Conservation (phyloP, 2,888 invertebrate genomes). For the Parapristionchus giblindavisi region DNA sequence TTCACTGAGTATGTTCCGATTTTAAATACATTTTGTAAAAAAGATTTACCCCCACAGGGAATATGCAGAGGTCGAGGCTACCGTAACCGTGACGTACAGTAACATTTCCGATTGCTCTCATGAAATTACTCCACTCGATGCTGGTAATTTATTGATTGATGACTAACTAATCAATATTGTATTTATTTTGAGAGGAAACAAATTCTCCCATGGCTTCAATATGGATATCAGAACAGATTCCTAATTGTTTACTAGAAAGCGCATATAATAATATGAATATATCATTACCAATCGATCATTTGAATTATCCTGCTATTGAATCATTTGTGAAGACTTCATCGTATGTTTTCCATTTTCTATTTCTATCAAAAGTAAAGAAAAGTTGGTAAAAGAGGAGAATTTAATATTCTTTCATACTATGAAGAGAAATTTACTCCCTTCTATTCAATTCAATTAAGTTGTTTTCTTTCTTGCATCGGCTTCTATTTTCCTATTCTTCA, state of each 20-base stretch:
- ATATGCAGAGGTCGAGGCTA: constrained; percentile 15
- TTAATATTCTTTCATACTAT: neutral
- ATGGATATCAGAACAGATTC: constrained; percentile 31
- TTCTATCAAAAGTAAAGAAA: too few species aligned
- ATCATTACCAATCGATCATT: constrained; percentile 3
- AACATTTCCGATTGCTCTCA: constrained; percentile 17
- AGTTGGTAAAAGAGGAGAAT: neutral
- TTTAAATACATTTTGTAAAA: too few species aligned
- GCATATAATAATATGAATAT: constrained; percentile 21
- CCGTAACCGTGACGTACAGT: constrained; percentile 31
- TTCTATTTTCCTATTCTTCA: constrained; percentile 27
- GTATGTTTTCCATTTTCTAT: too few species aligned
- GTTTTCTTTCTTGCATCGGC: constrained; percentile 19
- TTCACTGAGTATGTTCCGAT: too few species aligned
- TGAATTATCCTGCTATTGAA: constrained; percentile 24
- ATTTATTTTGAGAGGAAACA: constrained; percentile 4
- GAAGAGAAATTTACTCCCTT: too few species aligned
- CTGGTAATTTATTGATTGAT: neutral
- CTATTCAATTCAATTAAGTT: constrained; percentile 3
- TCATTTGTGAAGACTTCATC: constrained; percentile 31
- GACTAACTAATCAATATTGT: neutral
- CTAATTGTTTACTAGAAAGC: constrained; percentile 30
- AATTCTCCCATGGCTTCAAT: constrained; percentile 22
- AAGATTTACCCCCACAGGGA: neutral
- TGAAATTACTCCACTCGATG: neutral